Evolutionary conservation across 2,888 invertebrate species (phyloP), one percentile per base, ranked within the genome.

Genomic region (Criorhina ranunculi): DNA sequence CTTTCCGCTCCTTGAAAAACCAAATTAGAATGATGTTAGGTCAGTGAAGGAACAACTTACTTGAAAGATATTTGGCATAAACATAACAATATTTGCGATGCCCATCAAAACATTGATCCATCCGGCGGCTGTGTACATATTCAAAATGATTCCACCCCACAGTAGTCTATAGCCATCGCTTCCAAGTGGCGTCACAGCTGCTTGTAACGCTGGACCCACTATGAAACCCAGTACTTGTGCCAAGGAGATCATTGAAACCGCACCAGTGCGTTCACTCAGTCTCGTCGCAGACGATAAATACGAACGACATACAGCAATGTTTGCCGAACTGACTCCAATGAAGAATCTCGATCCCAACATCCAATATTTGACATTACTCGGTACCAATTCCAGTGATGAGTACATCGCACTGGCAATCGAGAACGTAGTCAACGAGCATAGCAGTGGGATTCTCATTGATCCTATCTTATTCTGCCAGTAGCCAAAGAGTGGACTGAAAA

Each of bases 201-300:
- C 95, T 92, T 97, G 97, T 76, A 97, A 92, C 46, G 95, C 96
- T 5, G 97, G 97, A 0, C 97, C 97, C 87, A 97, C 94, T 73
- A 97, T 95, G 91, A 97, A 97, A 55, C 97, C 97, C 81, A 97
- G 92, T 40, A 97, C 96, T 93, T 97, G 97, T 42, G 96, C 96
- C 86, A 97, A 92, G 0, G 97, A 96, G 59, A 96, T 95, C 93
- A 95, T 95, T 0, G 97, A 96, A 57, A 97, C 96, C 0, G 96
- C 96, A 83, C 95, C 94, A 1, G 97, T 97, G 77, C 97, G 93
- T 92, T 97, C 97, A 55, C 93, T 92, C 40, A 95, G 91, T 87
- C 94, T 94, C n/a, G 97, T 97, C 6, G 97, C 97, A 40, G 96
- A 95, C 31, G 97, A 96, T 80, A 97, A 92, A 92, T 97, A 97